A percentile compares a stretch with the other conserved stretches of the same genome.
Evolutionary conservation across 2,113 vertebrate genomes (phyloP).

Genomic region (Pampusana beccarii): DNA sequence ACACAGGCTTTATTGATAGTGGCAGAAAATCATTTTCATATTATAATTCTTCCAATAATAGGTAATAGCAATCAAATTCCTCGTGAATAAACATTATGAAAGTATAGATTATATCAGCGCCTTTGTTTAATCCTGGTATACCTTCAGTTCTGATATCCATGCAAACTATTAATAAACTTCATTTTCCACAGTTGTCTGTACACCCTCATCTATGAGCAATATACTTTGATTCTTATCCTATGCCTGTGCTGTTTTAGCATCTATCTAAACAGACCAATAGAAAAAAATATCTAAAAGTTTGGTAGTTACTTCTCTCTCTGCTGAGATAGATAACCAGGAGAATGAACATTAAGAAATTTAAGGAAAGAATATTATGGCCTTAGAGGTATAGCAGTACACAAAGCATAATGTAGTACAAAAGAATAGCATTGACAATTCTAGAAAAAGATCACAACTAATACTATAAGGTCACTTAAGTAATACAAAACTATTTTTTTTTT

Average conservation of each 20-base stretch:
- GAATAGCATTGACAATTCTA: neutral
- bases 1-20: neutral
- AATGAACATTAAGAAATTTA: neutral
- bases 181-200: neutral
- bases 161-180: neutral
- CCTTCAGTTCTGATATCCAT: neutral
- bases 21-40: neutral
- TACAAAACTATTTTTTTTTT: neutral
- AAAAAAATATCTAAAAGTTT: neutral
- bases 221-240: neutral
- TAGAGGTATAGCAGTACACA: neutral
- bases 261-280: neutral
- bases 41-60: neutral
- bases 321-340: neutral
- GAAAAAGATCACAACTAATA: neutral
- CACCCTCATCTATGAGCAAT: neutral
- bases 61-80: neutral
- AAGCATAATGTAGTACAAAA: neutral
- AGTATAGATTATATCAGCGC: neutral
- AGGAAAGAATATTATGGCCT: neutral
- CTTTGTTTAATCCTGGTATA: neutral
- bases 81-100: neutral
- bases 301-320: neutral
- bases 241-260: neutral
- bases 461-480: neutral